Evolutionary conservation across 1,140 invertebrate species (phyloP).

Genomic region (Choristoneura fumiferana): DNA sequence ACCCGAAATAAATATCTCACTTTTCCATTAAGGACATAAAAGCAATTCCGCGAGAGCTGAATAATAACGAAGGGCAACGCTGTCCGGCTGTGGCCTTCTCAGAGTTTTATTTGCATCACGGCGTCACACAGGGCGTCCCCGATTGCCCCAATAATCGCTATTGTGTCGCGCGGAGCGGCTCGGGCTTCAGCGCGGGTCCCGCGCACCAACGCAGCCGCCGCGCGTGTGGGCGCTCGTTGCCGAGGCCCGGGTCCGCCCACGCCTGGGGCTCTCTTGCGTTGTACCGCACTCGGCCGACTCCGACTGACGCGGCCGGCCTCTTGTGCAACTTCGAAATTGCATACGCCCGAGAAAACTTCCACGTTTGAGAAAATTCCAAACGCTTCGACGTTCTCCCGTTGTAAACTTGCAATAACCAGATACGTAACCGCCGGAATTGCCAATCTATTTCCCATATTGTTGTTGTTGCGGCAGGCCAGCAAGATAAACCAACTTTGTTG

Average conservation of each 20-base stretch:
- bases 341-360: constrained; percentile 62
- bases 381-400: constrained; percentile 51
- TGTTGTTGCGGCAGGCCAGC: constrained; percentile 18
- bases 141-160: constrained; percentile 74
- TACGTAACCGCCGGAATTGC: constrained; percentile 47
- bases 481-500: background rate
- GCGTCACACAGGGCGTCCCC: constrained; percentile 56
- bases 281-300: background rate
- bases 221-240: constrained; percentile 12
- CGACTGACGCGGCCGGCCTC: constrained; percentile 28
- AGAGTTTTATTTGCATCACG: constrained; percentile 75
- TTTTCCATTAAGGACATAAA: constrained; percentile 77
- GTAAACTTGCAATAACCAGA: constrained; percentile 52
- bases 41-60: constrained; percentile 74
- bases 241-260: constrained; percentile 3
- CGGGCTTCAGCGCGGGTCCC: constrained; percentile 15
- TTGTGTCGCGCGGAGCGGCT: constrained; percentile 42
- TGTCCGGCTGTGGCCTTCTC: constrained; percentile 64
- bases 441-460: constrained; percentile 39
- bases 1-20: constrained; percentile 74
- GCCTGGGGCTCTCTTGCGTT: constrained; percentile 5
- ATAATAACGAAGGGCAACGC: constrained; percentile 75
- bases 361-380: constrained; percentile 64
- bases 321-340: constrained; percentile 62
- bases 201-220: background rate